Base-by-base conservation (phyloP, 2,888 invertebrate species). In the Drosophila longiperda region DNA sequence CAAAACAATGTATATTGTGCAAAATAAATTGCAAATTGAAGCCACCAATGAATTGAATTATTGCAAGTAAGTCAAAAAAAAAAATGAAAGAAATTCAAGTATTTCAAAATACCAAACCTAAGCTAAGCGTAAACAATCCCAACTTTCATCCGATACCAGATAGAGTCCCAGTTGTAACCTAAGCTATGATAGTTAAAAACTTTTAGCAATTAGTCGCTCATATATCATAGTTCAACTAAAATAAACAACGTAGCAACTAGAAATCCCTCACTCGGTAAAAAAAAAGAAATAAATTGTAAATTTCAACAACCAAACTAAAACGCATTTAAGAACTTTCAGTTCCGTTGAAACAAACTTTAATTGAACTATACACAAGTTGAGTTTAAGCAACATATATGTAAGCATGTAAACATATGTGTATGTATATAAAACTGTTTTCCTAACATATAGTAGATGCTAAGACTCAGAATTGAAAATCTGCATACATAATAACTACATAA, bases 1-100 rank as follows among this genome's bases (percentile, higher is more conserved):
- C 62, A 61, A 36, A 75, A 61, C 58, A 75, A 78, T 78, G 87
- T 90, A 90, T 80, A 82, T 81, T 90, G 78, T 82, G 90, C 91
- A 87, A 88, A 48, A 70, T 69, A 73, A 73, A 73, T 86, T 90
- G 82, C 87, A 81, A 84, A 83, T 77, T 83, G 79, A 87, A 88
- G 90, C 90, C 91, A 90, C 89, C 80, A 91, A 90, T 70, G 90
- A 90, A 90, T 90, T 90, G 90, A 90, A 82, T 86, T 87, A 83
- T 90, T 75, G 90, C 78, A 89, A 82, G 85, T 90, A 90, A 91
- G 90, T 80, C 64, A 55, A 83, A 75, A 49, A 61, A 75, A 66
- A 75, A 77, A 52, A 75, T 50, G 59, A 66, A 72, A 66, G 48
- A 82, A 73, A 60, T 32, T 42, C 52, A 78, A 66, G 71, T 87